Percentiles rank a stretch among this genome's conserved stretches.
Evolutionary conservation across 2,888 invertebrate genomes (phyloP).

Genomic region (Lissocephala sabroskyi): DNA sequence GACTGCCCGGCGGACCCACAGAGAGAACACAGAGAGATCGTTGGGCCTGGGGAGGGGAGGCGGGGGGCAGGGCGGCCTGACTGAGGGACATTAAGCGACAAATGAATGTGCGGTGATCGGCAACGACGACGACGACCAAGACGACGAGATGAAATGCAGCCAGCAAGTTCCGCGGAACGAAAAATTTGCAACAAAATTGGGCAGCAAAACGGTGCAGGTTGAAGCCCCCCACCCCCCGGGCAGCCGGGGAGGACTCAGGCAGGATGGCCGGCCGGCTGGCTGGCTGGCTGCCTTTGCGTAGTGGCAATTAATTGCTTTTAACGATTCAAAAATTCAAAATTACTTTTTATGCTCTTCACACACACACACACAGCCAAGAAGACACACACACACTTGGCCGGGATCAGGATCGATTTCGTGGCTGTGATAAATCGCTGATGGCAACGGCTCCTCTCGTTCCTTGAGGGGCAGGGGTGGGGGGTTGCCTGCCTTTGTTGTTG

Average conservation of each 20-base stretch:
- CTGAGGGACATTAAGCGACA: constrained; percentile 62
- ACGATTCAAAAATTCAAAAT: constrained; percentile 64
- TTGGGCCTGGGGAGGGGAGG: background rate
- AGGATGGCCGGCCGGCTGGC: constrained; percentile 1
- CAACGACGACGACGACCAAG: constrained; percentile 26
- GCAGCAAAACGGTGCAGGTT: constrained; percentile 35
- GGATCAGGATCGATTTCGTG: constrained; percentile 62
- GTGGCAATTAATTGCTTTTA: constrained; percentile 64
- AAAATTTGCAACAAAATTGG: constrained; percentile 62
- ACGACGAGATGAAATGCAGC: constrained; percentile 60
- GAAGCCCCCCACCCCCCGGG: no score
- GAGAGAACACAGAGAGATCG: constrained; percentile 2
- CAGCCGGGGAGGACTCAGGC: no score
- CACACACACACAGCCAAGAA: constrained; percentile 26
- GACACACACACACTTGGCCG: constrained; percentile 10
- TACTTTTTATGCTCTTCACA: constrained; percentile 51
- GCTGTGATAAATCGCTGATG: constrained; percentile 47
- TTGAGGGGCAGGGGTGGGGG: constrained; percentile 24
- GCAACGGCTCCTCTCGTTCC: no score
- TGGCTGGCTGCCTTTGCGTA: constrained; percentile 46
- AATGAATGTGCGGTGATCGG: constrained; percentile 60
- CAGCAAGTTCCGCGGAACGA: constrained; percentile 62
- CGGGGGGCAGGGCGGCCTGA: constrained; percentile 27
- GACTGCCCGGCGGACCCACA: no score
- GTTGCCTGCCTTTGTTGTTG: constrained; percentile 22